Evolutionary conservation across 2,797 vertebrate genomes (phyloP), one percentile per base, ranked within the genome.

Genomic region (Bovichtus diacanthus): DNA sequence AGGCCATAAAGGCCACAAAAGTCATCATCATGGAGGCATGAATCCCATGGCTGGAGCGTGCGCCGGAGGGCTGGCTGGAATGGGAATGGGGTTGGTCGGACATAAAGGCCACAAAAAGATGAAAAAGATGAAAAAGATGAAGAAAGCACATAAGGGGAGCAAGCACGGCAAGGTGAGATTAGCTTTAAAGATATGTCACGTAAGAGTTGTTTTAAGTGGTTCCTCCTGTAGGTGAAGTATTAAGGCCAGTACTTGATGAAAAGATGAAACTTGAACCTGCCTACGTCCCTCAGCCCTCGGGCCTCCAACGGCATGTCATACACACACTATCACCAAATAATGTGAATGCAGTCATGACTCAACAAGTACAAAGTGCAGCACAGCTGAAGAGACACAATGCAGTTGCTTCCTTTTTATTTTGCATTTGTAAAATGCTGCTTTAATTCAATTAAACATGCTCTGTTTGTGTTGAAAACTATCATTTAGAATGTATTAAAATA

Each of bases 91-190:
- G 0, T 0, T 89, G 16, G 38, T 23, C 10, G 94, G 94, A 54
- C 88, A 94, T 18, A 92, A 88, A 81, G 81, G 70, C 76, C 76
- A 96, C 81, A 97, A 97, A 93, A 96, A 96, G 92, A 86, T 95
- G 91, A 94, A 83, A 83, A 97, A 97, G 91, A 92, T 78, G 86
- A 97, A 97, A 84, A 97, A 96, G 94, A 95, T 93, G 94, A 97
- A 97, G 92, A 97, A 97, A 82, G 93, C 72, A 2, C 91, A 96
- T 39, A 96, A 96, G 65, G 64, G 2, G 5, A 51, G 85, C 51
- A 95, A 93, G 78, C 92, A 95, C 16, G 91, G 95, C 75, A 96
- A 96, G 96, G 95, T 96, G 59, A 93, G 94, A 74, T 12, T 46
- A 4, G 2, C 18, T 82, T 80, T 47, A 23, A 56, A 54, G n/a